These are phyloP conservation scores for Periophthalmus modestus DNA, from an alignment of 2,113 vertebrate genomes.

Conservation along the genomic window DNA sequence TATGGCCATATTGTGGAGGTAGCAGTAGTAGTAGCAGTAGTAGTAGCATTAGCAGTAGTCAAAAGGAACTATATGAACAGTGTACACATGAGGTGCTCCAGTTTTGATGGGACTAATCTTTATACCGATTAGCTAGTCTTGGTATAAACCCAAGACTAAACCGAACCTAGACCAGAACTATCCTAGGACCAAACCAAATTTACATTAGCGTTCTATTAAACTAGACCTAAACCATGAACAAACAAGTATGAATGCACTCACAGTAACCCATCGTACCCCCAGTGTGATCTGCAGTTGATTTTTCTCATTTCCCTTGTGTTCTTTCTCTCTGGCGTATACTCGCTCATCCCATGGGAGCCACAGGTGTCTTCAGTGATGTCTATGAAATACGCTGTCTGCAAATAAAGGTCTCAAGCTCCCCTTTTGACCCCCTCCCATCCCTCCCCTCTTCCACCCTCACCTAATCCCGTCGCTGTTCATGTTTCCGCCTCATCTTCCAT, in stretches of 20 bases:
- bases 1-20: no score
- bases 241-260: background rate
- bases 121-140: no score
- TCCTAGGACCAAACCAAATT: no score
- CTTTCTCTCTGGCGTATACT: background rate
- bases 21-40: no score
- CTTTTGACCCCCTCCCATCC: constrained; percentile 18
- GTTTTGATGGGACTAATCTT: no score
- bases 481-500: constrained; percentile 14
- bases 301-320: background rate
- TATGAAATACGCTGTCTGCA: constrained; percentile 48
- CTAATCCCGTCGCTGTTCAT: constrained; percentile 20
- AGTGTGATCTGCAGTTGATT: constrained; percentile 42
- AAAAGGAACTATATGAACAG: no score
- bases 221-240: no score
- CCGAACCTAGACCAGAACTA: no score
- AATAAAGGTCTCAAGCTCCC: constrained; percentile 35
- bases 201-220: no score
- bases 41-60: no score
- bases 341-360: constrained; percentile 40
- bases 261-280: constrained; percentile 51
- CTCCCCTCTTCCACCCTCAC: background rate
- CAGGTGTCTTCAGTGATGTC: constrained; percentile 58
- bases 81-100: no score
- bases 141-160: no score